phyloP scores from a whole-genome alignment of 2,797 vertebrate genomes.

The Tenualosa ilisha region DNA sequence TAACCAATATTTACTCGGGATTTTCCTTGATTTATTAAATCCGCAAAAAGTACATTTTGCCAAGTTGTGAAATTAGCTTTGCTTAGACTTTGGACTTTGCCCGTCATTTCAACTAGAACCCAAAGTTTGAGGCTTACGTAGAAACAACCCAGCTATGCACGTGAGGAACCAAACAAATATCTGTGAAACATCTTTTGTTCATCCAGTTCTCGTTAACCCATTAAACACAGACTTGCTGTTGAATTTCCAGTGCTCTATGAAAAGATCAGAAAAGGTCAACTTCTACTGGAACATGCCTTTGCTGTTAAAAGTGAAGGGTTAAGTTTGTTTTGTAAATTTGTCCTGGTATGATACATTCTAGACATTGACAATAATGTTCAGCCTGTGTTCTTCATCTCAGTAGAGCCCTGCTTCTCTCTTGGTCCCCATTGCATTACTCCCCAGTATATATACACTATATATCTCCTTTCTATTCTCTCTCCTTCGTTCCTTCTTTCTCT shows the following conservation, averaged over 20 bases:
- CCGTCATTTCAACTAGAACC: too few species aligned
- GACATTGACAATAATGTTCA: neutral
- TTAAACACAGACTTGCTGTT: neutral
- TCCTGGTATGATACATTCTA: neutral
- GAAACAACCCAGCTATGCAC: too few species aligned
- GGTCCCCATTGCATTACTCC: too few species aligned
- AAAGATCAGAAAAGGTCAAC: neutral
- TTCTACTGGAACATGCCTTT: neutral
- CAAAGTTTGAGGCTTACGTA: neutral
- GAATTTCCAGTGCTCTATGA: neutral
- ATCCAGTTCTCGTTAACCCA: neutral
- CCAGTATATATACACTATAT: neutral
- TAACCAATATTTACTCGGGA: too few species aligned
- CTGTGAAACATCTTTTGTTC: neutral
- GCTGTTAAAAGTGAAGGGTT: neutral
- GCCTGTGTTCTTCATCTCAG: neutral
- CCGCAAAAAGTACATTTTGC: too few species aligned
- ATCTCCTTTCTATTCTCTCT: slow-evolving; percentile 14
- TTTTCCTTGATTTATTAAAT: too few species aligned
- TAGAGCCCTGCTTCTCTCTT: neutral
- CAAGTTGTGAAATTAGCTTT: too few species aligned
- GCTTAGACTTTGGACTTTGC: too few species aligned
- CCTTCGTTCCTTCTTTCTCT: slow-evolving; percentile 7
- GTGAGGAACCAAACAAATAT: neutral
- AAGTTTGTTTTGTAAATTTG: neutral